A percentile compares a stretch with the other conserved stretches of the same genome.
Conservation (phyloP, 1,140 invertebrate genomes). For the Calephelis virginiensis region DNA sequence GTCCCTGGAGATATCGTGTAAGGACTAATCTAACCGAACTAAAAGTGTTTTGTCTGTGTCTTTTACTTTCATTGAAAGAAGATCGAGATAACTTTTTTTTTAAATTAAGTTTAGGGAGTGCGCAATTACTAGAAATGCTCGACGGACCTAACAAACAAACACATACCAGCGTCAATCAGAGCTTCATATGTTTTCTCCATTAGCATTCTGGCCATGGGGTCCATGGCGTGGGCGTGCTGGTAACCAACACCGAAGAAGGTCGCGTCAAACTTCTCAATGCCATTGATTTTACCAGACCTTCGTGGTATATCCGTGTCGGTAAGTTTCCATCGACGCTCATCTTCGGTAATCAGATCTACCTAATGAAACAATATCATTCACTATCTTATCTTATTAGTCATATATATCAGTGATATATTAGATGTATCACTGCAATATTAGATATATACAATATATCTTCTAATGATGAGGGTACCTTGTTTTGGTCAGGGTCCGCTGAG, state of each 20-base stretch:
- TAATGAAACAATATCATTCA: slow-evolving; percentile 35
- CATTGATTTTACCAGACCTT: slow-evolving; percentile 88
- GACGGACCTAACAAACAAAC: not conserved
- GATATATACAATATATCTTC: too few relatives aligned
- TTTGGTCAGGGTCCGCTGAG: too few relatives aligned
- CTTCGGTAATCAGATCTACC: slow-evolving; percentile 88
- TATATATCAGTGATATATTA: too few relatives aligned
- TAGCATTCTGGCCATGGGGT: slow-evolving; percentile 91
- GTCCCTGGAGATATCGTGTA: too few relatives aligned
- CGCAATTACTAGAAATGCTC: not conserved
- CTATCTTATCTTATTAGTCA: too few relatives aligned
- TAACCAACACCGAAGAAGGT: slow-evolving; percentile 90
- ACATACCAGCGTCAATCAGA: slow-evolving; percentile 89
- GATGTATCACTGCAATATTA: too few relatives aligned
- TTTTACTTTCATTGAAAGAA: too few relatives aligned
- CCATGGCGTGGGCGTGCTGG: slow-evolving; percentile 92
- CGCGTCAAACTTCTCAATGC: slow-evolving; percentile 90
- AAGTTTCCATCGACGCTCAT: slow-evolving; percentile 86
- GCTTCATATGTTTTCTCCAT: slow-evolving; percentile 93
- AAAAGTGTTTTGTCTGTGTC: too few relatives aligned
- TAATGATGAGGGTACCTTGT: too few relatives aligned
- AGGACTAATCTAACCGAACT: too few relatives aligned
- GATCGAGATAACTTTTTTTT: too few relatives aligned
- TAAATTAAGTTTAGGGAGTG: too few relatives aligned
- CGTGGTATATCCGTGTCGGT: slow-evolving; percentile 84